Evolutionary conservation across 2,797 vertebrate species (phyloP).

Genomic region (Taeniopygia guttata): DNA sequence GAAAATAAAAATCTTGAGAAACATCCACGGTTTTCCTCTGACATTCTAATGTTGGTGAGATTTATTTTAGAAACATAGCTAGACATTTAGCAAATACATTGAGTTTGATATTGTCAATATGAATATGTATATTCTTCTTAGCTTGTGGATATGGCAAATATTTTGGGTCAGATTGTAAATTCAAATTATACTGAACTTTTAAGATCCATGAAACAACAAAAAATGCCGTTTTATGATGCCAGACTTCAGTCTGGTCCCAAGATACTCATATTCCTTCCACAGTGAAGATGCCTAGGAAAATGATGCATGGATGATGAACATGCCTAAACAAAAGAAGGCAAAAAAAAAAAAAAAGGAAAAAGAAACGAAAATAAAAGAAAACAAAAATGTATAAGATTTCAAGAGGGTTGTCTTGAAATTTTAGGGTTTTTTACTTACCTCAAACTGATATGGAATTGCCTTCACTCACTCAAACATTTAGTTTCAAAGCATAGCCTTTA

Average conservation of each 20-base stretch:
- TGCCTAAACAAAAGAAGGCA: background rate
- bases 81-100: background rate
- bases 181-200: background rate
- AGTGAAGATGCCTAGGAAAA: background rate
- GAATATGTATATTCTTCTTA: background rate
- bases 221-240: background rate
- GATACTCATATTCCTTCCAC: background rate
- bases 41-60: background rate
- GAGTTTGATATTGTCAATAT: background rate
- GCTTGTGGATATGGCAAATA: background rate
- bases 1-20: background rate
- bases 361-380: accelerated
- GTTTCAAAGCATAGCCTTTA: background rate
- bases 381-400: background rate
- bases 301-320: background rate
- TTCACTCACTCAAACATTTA: background rate
- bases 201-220: background rate
- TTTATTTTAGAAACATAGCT: background rate
- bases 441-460: background rate
- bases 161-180: background rate
- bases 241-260: background rate
- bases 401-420: background rate
- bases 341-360: accelerated
- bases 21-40: background rate
- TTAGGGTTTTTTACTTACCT: background rate